Percentiles rank a stretch among this genome's conserved stretches.
Conservation (phyloP, 2,113 vertebrate species). For the Oreochromis niloticus region DNA sequence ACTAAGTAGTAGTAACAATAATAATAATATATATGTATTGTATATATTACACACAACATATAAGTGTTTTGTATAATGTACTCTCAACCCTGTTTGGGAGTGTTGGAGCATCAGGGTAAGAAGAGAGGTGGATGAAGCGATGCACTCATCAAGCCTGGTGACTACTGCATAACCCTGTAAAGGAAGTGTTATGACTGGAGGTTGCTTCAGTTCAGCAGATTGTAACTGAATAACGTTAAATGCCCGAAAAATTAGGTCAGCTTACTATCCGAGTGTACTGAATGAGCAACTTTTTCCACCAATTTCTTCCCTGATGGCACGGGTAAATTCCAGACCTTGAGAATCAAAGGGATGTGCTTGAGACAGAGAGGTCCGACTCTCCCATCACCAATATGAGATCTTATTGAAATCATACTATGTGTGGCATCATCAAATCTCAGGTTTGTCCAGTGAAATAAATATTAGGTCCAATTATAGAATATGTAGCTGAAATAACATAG, state of each 20-base stretch:
- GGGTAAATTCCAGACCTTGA: accelerated
- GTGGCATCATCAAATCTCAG: background rate
- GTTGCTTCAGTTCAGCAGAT: accelerated
- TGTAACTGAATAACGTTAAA: accelerated
- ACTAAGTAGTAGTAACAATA: background rate
- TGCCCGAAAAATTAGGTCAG: background rate
- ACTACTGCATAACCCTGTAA: background rate
- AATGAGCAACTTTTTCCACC: background rate
- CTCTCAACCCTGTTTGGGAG: background rate
- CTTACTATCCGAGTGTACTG: background rate
- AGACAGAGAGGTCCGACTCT: accelerated
- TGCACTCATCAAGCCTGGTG: background rate
- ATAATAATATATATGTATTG: background rate
- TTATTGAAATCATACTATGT: background rate
- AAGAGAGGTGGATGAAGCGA: background rate
- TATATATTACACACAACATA: background rate
- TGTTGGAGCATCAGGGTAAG: background rate
- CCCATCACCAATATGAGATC: background rate
- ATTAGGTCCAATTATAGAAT: background rate
- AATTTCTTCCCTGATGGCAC: background rate
- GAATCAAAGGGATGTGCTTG: background rate
- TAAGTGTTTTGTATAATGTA: background rate
- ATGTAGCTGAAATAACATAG: accelerated
- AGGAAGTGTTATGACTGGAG: background rate
- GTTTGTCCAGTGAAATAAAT: accelerated